A percentile compares a stretch with the other conserved stretches of the same genome.
These are phyloP conservation scores for Dendrocincla tyrannina DNA, from an alignment of 2,797 vertebrate genomes.

Conservation along the genomic window DNA sequence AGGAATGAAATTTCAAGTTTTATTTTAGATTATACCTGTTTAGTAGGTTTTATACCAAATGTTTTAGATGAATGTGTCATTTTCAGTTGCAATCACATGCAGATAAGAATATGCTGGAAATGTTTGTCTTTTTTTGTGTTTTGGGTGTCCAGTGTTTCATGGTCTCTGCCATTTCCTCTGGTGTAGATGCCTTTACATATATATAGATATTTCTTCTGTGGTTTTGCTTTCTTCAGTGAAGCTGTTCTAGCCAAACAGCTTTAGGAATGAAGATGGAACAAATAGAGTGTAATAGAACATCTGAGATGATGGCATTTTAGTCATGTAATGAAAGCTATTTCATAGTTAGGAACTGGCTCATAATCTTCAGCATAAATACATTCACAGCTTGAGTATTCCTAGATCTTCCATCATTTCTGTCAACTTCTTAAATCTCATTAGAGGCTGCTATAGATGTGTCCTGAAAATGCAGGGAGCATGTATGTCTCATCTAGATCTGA, in stretches of 20 bases:
- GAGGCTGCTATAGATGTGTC: not conserved
- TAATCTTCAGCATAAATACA: not conserved
- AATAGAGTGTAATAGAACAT: not conserved
- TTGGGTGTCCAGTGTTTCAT: rapidly evolving
- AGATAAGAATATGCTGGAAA: not conserved
- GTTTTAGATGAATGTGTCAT: not conserved
- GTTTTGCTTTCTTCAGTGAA: not conserved
- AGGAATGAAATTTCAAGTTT: not conserved
- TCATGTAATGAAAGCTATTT: not conserved
- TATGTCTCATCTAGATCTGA: not conserved
- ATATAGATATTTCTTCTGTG: not conserved
- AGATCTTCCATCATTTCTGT: not conserved
- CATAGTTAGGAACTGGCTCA: not conserved
- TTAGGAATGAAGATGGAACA: not conserved
- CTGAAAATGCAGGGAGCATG: not conserved
- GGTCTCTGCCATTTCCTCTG: not conserved
- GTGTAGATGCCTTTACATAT: not conserved
- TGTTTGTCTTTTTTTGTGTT: not conserved
- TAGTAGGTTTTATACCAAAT: not conserved
- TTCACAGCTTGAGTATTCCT: not conserved
- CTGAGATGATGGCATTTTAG: not conserved
- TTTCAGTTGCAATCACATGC: not conserved
- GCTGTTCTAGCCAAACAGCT: not conserved
- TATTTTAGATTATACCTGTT: not conserved
- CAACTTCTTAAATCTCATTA: not conserved